phyloP scores from a whole-genome alignment of 2,797 vertebrate genomes.

The Sphaeramia orbicularis region DNA sequence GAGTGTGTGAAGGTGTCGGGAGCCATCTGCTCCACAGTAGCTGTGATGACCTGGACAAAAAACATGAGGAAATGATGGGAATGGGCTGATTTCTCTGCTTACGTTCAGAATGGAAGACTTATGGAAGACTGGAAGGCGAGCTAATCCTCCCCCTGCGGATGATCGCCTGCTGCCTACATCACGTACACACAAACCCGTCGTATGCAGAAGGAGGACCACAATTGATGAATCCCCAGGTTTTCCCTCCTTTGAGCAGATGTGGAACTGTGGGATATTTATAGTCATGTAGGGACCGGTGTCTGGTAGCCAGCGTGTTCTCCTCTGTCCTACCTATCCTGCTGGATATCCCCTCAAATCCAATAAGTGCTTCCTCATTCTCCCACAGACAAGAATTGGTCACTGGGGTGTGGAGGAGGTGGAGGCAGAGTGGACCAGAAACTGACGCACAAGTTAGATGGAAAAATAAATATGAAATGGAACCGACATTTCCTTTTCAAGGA shows the following conservation, averaged over 20 bases:
- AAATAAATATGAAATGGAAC: conserved; percentile 65
- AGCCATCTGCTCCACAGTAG: conserved; percentile 49
- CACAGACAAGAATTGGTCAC: conserved; percentile 63
- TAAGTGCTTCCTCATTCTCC: conserved; percentile 73
- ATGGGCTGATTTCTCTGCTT: conserved; percentile 16
- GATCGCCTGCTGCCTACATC: conserved; percentile 29
- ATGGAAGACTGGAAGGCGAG: conserved; percentile 23
- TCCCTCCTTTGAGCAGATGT: conserved; percentile 65
- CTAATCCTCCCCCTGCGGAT: conserved; percentile 50
- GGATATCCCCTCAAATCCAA: conserved; percentile 74
- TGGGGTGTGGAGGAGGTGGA: conserved; percentile 50
- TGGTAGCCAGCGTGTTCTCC: conserved; percentile 47
- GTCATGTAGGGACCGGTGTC: conserved; percentile 52
- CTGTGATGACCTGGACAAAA: conserved; percentile 32
- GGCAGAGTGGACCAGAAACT: conserved; percentile 48
- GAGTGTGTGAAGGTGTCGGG: conserved; percentile 40
- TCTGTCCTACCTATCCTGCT: conserved; percentile 58
- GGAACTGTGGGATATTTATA: conserved; percentile 74
- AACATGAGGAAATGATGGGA: conserved; percentile 46
- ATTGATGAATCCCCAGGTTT: conserved; percentile 73
- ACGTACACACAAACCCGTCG: conserved; percentile 22
- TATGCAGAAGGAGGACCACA: conserved; percentile 40
- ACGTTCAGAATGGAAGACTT: conserved; percentile 44
- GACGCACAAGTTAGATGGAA: conserved; percentile 43
- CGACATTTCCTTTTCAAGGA: conserved; percentile 9